Percentiles rank a stretch among this genome's conserved stretches.
Evolutionary conservation across 1,140 invertebrate genomes (phyloP).

Genomic region (Condylostylus longicornis): DNA sequence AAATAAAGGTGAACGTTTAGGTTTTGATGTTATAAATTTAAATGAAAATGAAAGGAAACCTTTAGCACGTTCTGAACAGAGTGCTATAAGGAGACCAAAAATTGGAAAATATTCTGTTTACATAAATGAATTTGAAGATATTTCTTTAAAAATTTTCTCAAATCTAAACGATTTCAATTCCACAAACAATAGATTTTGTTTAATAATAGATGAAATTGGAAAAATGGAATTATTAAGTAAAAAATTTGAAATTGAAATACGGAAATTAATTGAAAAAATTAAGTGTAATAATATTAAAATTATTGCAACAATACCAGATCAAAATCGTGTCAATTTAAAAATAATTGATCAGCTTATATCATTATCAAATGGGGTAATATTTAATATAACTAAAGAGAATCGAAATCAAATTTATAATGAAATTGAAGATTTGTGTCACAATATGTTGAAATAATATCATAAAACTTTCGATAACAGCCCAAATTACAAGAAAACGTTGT

Average conservation of each 20-base stretch:
- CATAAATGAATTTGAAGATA: slow-evolving; percentile 39
- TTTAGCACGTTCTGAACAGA: slow-evolving; percentile 32
- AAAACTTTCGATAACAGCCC: too few relatives aligned
- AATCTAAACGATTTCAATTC: too few relatives aligned
- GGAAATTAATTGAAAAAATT: slow-evolving; percentile 19
- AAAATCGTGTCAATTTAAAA: neutral
- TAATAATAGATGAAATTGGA: slow-evolving; percentile 50
- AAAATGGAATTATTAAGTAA: slow-evolving; percentile 52
- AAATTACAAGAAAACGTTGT: too few relatives aligned
- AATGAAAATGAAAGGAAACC: slow-evolving; percentile 28
- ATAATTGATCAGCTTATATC: slow-evolving; percentile 8
- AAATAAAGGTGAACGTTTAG: slow-evolving; percentile 32
- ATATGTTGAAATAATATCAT: too few relatives aligned
- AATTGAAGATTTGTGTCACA: too few relatives aligned
- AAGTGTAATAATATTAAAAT: slow-evolving; percentile 19
- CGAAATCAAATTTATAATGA: slow-evolving; percentile 6
- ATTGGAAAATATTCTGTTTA: slow-evolving; percentile 46
- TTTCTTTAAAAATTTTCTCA: slow-evolving; percentile 19
- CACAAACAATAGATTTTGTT: too few relatives aligned
- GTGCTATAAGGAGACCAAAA: slow-evolving; percentile 12
- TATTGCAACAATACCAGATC: slow-evolving; percentile 40
- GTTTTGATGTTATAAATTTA: slow-evolving; percentile 45
- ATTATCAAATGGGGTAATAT: neutral
- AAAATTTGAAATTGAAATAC: slow-evolving; percentile 33
- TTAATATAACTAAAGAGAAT: slow-evolving; percentile 9